Conservation (phyloP, 2,888 invertebrate species). For the Homarus gammarus region DNA sequence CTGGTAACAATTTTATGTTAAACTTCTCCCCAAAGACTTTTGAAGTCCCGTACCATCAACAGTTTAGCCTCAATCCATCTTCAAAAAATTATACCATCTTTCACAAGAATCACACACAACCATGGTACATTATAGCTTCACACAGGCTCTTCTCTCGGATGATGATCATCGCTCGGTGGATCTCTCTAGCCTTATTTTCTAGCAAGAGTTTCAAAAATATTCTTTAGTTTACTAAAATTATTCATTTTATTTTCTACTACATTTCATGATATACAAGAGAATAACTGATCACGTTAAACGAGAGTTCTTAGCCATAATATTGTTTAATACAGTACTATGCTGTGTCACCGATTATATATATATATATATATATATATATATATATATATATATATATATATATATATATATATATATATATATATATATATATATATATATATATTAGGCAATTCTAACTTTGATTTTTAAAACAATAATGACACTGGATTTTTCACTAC, state of each 20-base stretch:
- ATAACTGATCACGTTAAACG: background rate
- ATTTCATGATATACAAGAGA: constrained; percentile 10
- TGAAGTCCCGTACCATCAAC: constrained; percentile 31
- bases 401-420: constrained; percentile 27
- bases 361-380: background rate
- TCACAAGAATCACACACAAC: constrained; percentile 60
- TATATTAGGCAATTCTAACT: no score
- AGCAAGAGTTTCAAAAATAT: constrained; percentile 22
- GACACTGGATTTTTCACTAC: no score
- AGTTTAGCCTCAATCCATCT: constrained; percentile 41
- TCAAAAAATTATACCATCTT: constrained; percentile 6
- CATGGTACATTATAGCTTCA: constrained; percentile 50
- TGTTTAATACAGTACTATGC: background rate
- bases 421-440: constrained; percentile 4
- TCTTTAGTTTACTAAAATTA: constrained; percentile 13
- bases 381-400: constrained; percentile 7
- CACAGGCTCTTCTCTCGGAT: constrained; percentile 64
- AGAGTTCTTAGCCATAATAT: background rate
- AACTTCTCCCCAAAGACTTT: constrained; percentile 59
- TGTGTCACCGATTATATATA: background rate
- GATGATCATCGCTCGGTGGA: constrained; percentile 37
- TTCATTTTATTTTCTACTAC: background rate
- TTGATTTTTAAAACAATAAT: no score
- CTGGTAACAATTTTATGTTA: constrained; percentile 12
- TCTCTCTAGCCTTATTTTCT: constrained; percentile 49